Evolutionary conservation across 2,888 invertebrate species (phyloP), one percentile per base, ranked within the genome.

Genomic region (Torymus tubicola): DNA sequence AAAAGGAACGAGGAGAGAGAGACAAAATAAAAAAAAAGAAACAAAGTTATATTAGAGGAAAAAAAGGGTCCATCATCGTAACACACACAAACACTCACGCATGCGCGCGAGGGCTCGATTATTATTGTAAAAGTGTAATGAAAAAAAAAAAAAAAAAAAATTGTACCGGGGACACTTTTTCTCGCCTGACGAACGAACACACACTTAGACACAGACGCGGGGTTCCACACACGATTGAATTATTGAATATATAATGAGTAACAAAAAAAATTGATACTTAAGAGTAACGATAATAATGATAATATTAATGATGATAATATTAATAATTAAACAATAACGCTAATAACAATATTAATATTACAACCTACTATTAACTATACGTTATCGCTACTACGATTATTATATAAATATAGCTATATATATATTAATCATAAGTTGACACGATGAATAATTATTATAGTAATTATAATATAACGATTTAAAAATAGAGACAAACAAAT

Each of bases 351-450:
- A 78, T 76, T 78, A 81, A 79, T 79, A 76, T 68, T 71, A 81
- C 74, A 67, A 78, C 68, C 71, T 79, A 81, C 71, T 78, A 82
- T 79, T 82, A 80, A 82, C 65, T 74, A 72, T 77, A 74, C 73
- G 68, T 78, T 78, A 78, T 73, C 70, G 67, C 73, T 74, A 74
- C 67, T 80, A 82, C 73, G 57, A 82, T 73, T 77, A 70, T 76
- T 79, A 80, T 75, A 72, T 78, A 70, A 12, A 71, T 50, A 52
- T 74, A 74, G 84, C 85, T 84, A 87, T 87, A 87, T 84, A 87
- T 87, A 87, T 87, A 87, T 86, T 87, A 87, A 88, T 87, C 85
- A 87, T 89, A 89, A 89, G 89, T 89, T 88, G 87, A 88, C 87
- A 89, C 86, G 85, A 85, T 80, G 67, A 77, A 76, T 87, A 86